Base-by-base conservation (phyloP, 2,888 invertebrate species). In the Alloplasta piceator region DNA sequence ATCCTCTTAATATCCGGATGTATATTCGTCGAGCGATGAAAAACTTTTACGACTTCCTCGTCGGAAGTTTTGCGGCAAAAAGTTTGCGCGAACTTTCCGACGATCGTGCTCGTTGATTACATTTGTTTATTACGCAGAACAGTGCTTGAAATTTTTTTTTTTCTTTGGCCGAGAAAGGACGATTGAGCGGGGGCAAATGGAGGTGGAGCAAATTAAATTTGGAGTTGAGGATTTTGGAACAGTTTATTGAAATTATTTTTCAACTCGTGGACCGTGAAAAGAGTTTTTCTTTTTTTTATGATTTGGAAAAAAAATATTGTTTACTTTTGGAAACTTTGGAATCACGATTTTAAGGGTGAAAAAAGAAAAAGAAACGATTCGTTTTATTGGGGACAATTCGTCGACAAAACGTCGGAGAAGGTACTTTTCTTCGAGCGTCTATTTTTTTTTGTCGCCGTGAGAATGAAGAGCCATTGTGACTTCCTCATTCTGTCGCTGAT, bases 401-500 rank as follows among this genome's bases (percentile, higher is more conserved):
- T 48, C 46, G 9, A 6, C 7, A n/a, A 41, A 12, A 80, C 60
- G 71, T 67, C 58, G 14, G 14, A 43, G 26, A 43, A 75, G 52
- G 52, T 64, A 38, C 16, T 70, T 68, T 41, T 10, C 26, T n/a
- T 36, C 46, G 36, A 26, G 26, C 26, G 1, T 26, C 43, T 10
- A 63, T 72, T 46, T 43, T 46, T 43, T 12, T 16, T 48, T 38
- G 38, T 38, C 36, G 12, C 14, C 52, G 6, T 52, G 7, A 46
- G 10, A 1, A 63, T 43, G 43, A 64, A 63, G 55, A 73, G n/a
- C 60, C 60, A 66, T 79, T 74, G 74, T 70, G 58, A 74, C 52
- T 79, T 74, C 58, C 39, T 48, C 71, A 50, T 64, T 70, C 52
- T 70, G 58, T 70, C 64, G 64, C 6, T 46, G 68, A 79, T 52